A percentile compares a stretch with the other conserved stretches of the same genome.
These are phyloP conservation scores for Tinea pellionella DNA, from an alignment of 2,888 invertebrate genomes.

Conservation along the genomic window DNA sequence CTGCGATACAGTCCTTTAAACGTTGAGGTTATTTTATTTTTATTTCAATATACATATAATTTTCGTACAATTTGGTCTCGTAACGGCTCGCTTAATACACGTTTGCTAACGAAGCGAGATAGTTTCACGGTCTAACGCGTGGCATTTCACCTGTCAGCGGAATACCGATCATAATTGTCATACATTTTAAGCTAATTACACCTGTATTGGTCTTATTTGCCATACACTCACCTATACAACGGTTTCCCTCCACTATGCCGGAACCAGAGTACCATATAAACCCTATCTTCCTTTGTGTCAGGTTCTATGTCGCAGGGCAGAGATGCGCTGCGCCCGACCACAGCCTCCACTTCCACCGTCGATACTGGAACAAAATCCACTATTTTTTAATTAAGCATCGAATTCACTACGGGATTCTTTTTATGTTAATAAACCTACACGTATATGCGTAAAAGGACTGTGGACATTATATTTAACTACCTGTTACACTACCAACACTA, in stretches of 20 bases:
- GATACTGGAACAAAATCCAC: constrained; percentile 63
- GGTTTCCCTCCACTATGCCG: constrained; percentile 86
- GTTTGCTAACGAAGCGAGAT: constrained; percentile 3
- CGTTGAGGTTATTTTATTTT: too few species aligned
- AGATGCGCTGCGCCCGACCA: constrained; percentile 83
- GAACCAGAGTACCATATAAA: constrained; percentile 94
- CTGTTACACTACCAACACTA: too few species aligned
- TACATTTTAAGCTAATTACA: not conserved
- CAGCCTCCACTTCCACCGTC: constrained; percentile 78
- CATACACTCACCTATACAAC: constrained; percentile 78
- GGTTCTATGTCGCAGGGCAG: constrained; percentile 92
- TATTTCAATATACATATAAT: not conserved
- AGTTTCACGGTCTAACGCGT: not conserved
- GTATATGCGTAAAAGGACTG: too few species aligned
- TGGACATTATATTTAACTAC: too few species aligned
- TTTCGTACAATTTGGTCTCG: not conserved
- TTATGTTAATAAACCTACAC: not conserved
- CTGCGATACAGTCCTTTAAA: too few species aligned
- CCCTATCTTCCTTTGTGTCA: constrained; percentile 82
- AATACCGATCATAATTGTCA: not conserved
- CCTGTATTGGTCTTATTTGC: not conserved
- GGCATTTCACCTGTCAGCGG: not conserved
- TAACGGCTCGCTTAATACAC: not conserved
- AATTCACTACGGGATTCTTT: constrained; percentile 8
- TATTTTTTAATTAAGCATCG: constrained; percentile 22